Base-by-base conservation (phyloP, 2,113 vertebrate species). In the Pterophyllum scalare region DNA sequence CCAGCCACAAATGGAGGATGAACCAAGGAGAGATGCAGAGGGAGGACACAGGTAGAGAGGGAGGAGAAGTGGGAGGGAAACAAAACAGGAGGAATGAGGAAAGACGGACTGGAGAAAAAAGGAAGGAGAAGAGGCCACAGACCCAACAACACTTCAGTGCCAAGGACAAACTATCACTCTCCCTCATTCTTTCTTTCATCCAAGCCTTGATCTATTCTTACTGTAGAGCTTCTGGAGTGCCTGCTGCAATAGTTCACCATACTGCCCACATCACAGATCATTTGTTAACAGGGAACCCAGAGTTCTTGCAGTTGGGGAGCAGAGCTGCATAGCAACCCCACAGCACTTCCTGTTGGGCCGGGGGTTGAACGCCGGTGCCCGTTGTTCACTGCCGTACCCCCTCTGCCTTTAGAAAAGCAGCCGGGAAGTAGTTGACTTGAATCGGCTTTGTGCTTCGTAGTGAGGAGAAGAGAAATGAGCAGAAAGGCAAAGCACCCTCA, bases 281-380 rank as follows among this genome's bases (percentile, higher is more conserved):
- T 94, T 93, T 93, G 92, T 91, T 94, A 90, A 93, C 89, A 77
- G 88, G 90, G 82, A 89, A 88, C 77, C 78, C 85, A 49, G 90
- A 93, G 93, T 94, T 92, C 87, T 93, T 93, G 87, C 3, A 2
- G 80, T 75, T 72, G 43, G 78, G 77, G 84, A 92, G 78, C 91
- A 84, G 67, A 84, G 81, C 89, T 93, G 93, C 93, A 92, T 94
- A 93, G 93, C 93, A 94, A 94, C 93, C 64, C 46, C 52, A 54
- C 89, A 86, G 87, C 82, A 89, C 90, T 93, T 94, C 93, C 91
- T 94, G 92, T 92, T 60, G 75, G 79, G 87, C 77, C 62, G 81
- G 84, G 90, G 89, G 92, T 90, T 89, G 87, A 89, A 88, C 87
- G 91, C 40, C 83, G 76, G 78, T 86, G 87, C 82, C 83, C 33